These are phyloP conservation scores for Caenorhabditis plicata DNA, from an alignment of 2,888 invertebrate genomes.

Conservation along the genomic window DNA sequence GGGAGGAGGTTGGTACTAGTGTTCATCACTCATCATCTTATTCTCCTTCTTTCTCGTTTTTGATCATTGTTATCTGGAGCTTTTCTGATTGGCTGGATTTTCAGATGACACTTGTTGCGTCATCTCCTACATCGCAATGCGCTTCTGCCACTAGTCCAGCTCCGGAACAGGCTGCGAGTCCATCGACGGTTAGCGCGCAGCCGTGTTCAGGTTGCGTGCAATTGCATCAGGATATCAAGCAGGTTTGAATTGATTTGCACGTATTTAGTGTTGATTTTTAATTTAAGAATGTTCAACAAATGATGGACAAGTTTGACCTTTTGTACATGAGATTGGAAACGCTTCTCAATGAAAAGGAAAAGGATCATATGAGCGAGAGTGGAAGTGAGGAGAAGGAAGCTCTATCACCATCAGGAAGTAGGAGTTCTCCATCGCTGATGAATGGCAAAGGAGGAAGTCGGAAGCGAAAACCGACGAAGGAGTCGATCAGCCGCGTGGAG, in stretches of 20 bases:
- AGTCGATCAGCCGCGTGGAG: constrained; percentile 29
- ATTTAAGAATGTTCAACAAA: constrained; percentile 28
- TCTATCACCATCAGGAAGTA: constrained; percentile 34
- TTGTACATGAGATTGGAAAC: constrained; percentile 31
- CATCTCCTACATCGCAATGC: constrained; percentile 7
- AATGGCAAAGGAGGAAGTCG: too few species aligned
- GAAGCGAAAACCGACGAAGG: constrained; percentile 56
- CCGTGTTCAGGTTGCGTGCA: constrained; percentile 38
- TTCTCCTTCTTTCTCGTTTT: constrained; percentile 1
- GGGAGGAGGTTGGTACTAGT: too few species aligned
- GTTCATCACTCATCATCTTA: not conserved
- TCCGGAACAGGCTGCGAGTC: not conserved
- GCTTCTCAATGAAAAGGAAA: constrained; percentile 26
- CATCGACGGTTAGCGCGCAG: not conserved
- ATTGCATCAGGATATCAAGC: constrained; percentile 39
- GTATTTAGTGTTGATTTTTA: not conserved
- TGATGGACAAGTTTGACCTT: constrained; percentile 36
- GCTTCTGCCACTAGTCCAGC: constrained; percentile 5
- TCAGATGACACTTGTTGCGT: constrained; percentile 26
- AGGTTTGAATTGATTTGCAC: constrained; percentile 14
- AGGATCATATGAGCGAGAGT: constrained; percentile 31
- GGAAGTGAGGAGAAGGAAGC: constrained; percentile 41
- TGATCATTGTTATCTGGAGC: too few species aligned
- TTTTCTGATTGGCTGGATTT: constrained; percentile 21
- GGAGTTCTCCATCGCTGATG: constrained; percentile 27